These are phyloP conservation scores for Macaca nemestrina DNA, from an alignment of 2,113 vertebrate species.

Conservation along the genomic window DNA sequence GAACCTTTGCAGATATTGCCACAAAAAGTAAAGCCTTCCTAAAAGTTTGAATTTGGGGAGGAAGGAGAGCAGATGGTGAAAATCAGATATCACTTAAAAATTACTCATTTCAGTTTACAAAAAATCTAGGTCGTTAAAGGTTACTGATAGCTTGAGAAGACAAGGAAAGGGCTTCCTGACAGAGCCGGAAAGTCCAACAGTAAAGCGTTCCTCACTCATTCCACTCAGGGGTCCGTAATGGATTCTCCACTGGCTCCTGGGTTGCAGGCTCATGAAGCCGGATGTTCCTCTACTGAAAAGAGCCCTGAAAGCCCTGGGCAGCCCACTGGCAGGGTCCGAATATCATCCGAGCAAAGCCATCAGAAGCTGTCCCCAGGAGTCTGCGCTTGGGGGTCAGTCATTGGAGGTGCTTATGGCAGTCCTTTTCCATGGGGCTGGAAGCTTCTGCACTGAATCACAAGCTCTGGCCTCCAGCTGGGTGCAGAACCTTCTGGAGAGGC, in stretches of 20 bases:
- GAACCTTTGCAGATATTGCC: background rate
- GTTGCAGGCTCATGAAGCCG: background rate
- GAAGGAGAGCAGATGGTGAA: background rate
- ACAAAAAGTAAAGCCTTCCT: background rate
- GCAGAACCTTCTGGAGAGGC: background rate
- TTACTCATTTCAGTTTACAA: background rate
- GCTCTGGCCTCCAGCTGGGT: background rate
- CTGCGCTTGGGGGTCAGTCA: background rate
- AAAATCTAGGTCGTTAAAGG: background rate
- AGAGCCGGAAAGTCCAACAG: background rate
- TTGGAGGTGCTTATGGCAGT: fast-evolving
- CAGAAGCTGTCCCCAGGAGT: background rate
- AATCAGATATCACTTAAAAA: background rate
- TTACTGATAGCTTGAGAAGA: background rate
- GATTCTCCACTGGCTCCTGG: background rate
- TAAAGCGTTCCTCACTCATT: fast-evolving
- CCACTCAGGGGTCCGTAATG: background rate
- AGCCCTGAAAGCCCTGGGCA: no score
- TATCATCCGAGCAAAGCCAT: background rate
- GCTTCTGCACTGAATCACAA: background rate
- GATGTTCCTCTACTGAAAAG: background rate
- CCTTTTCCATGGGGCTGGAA: background rate
- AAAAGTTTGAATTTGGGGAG: background rate
- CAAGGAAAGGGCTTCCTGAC: background rate
- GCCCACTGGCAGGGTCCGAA: no score